Conservation (phyloP, 2,797 vertebrate species). For the Aphelocoma californica region DNA sequence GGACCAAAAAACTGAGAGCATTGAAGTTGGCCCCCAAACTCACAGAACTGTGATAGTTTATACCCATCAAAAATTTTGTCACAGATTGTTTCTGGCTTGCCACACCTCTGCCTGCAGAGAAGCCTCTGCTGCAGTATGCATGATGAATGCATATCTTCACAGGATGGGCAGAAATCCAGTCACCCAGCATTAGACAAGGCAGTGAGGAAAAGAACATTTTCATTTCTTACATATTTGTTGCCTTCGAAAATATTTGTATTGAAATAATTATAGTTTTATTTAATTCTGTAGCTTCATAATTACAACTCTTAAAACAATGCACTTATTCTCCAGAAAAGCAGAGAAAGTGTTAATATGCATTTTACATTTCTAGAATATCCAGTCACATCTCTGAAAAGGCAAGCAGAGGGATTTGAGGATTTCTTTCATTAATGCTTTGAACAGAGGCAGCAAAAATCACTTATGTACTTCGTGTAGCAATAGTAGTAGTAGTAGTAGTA, state of each 20-base stretch:
- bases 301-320: conserved; percentile 37
- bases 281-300: background rate
- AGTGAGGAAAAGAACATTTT: background rate
- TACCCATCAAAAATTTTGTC: background rate
- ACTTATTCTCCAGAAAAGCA: conserved; percentile 6
- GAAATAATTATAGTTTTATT: conserved; percentile 45
- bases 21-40: background rate
- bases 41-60: background rate
- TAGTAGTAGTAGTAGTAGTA: background rate
- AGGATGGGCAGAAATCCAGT: conserved; percentile 12
- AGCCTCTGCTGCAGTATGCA: background rate
- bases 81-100: background rate
- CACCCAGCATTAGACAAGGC: background rate
- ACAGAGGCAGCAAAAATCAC: background rate
- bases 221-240: background rate
- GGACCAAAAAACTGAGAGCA: background rate
- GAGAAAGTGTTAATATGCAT: background rate
- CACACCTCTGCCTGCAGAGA: background rate
- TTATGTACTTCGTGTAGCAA: background rate
- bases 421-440: background rate
- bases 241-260: conserved; percentile 42
- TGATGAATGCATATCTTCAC: background rate
- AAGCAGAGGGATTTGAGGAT: background rate
- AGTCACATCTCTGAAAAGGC: background rate
- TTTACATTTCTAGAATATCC: background rate